Evolutionary conservation across 2,888 invertebrate genomes (phyloP).

Genomic region (Pyrochroa serraticornis): DNA sequence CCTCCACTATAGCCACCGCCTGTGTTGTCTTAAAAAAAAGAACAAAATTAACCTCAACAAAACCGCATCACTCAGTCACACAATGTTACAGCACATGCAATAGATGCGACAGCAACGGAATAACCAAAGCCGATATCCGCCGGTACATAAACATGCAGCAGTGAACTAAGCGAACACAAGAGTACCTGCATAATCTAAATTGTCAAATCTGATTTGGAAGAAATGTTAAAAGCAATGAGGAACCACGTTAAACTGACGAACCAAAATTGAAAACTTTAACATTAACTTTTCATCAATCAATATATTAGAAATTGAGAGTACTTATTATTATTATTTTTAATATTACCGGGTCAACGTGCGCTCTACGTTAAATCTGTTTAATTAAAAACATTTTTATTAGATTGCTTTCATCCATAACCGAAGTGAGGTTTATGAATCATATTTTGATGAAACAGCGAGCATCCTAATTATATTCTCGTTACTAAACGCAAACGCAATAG

Average conservation of each 20-base stretch:
- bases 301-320: too few species aligned
- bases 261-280: not conserved
- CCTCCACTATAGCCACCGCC: constrained; percentile 47
- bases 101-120: constrained; percentile 17
- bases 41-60: constrained; percentile 1
- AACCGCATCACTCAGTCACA: constrained; percentile 1
- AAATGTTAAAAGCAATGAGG: not conserved
- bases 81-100: constrained; percentile 11
- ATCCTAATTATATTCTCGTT: too few species aligned
- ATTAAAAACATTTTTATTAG: too few species aligned
- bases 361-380: too few species aligned
- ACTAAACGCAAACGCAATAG: too few species aligned
- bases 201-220: not conserved
- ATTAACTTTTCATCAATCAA: too few species aligned
- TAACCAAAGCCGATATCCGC: constrained; percentile 26
- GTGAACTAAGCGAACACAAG: constrained; percentile 11
- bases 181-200: constrained; percentile 5
- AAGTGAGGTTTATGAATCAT: too few species aligned
- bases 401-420: too few species aligned
- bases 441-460: too few species aligned
- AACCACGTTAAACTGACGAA: not conserved
- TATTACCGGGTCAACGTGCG: too few species aligned
- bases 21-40: constrained; percentile 46
- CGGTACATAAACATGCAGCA: constrained; percentile 21
- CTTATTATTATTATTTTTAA: too few species aligned